Percentiles rank a stretch among this genome's conserved stretches.
phyloP scores from a whole-genome alignment of 2,113 vertebrate genomes.

The Etia nguti region DNA sequence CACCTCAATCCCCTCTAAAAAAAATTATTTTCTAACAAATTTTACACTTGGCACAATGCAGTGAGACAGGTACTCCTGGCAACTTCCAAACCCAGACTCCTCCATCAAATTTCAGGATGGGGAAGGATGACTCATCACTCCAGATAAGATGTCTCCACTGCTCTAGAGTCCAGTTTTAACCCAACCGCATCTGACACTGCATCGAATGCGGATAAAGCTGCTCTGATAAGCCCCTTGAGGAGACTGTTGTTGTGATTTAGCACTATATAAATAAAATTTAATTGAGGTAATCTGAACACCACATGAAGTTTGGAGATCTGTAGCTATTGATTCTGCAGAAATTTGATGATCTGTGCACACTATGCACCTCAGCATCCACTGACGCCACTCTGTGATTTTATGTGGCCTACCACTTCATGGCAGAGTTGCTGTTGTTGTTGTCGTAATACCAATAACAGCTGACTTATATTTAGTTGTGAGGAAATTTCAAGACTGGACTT shows the following conservation, averaged over 20 bases:
- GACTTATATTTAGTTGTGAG: background rate
- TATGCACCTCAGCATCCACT: background rate
- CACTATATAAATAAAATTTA: background rate
- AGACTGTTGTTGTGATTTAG: background rate
- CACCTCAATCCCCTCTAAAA: background rate
- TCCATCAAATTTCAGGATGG: background rate
- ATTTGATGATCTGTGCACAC: background rate
- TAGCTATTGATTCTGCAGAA: background rate
- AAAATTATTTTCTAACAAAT: background rate
- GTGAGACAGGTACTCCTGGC: background rate
- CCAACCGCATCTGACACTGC: background rate
- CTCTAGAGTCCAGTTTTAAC: background rate
- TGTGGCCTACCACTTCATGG: background rate
- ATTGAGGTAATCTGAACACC: background rate
- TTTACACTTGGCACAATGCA: background rate
- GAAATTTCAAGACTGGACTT: background rate
- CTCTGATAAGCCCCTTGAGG: background rate
- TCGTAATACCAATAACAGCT: background rate
- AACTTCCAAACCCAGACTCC: background rate
- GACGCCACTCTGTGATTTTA: background rate
- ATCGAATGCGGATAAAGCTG: background rate
- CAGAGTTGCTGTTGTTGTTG: background rate
- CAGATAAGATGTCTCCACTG: background rate
- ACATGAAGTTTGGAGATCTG: background rate
- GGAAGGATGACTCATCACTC: background rate